Evolutionary conservation across 1,140 invertebrate species (phyloP).

Genomic region (Musca domestica): DNA sequence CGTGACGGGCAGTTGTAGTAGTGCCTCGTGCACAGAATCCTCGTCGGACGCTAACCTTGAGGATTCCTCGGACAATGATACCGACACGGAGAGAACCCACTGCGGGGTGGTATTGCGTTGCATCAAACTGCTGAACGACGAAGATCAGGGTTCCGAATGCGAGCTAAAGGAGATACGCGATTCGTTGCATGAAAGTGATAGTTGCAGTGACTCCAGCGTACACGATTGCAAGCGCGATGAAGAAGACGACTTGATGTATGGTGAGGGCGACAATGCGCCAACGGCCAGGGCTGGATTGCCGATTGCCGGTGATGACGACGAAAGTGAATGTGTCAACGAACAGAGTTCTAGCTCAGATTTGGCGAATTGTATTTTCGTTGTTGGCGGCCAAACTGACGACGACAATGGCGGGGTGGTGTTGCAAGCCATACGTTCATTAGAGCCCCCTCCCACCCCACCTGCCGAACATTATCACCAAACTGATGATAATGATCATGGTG

Average conservation of each 20-base stretch:
- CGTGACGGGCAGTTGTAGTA: slow-evolving; percentile 59
- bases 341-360: slow-evolving; percentile 33
- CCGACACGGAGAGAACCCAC: slow-evolving; percentile 56
- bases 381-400: slow-evolving; percentile 46
- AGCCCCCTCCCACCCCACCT: background rate
- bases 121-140: slow-evolving; percentile 47
- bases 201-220: slow-evolving; percentile 17
- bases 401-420: slow-evolving; percentile 41
- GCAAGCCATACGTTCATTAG: slow-evolving; percentile 25
- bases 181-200: slow-evolving; percentile 20
- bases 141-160: background rate
- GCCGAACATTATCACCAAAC: slow-evolving; percentile 25
- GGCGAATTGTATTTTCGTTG: slow-evolving; percentile 51
- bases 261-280: too few relatives aligned
- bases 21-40: slow-evolving; percentile 60
- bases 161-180: slow-evolving; percentile 6
- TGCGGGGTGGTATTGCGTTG: slow-evolving; percentile 54
- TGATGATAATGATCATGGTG: background rate
- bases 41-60: slow-evolving; percentile 57
- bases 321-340: slow-evolving; percentile 41
- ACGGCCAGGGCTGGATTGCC: too few relatives aligned
- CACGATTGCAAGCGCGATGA: slow-evolving; percentile 18
- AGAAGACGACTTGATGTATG: background rate
- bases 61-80: slow-evolving; percentile 59
- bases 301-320: slow-evolving; percentile 31